These are phyloP conservation scores for Raja brachyura DNA, from an alignment of 2,113 vertebrate genomes.

Conservation along the genomic window DNA sequence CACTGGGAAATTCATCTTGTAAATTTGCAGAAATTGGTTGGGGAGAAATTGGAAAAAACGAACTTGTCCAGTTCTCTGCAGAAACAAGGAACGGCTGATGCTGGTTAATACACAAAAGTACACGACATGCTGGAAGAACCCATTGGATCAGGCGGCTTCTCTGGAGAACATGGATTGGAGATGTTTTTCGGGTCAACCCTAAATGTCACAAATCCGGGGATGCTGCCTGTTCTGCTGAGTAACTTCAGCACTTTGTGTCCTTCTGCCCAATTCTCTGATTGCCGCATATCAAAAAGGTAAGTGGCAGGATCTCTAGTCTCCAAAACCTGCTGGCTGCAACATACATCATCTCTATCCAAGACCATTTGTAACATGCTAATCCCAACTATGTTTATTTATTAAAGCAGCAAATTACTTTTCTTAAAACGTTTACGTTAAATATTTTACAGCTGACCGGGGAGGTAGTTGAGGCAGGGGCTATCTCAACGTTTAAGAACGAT, in stretches of 20 bases:
- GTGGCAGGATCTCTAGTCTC: not conserved
- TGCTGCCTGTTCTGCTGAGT: no score
- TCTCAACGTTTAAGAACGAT: no score
- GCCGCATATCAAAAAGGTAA: not conserved
- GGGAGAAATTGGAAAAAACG: slow-evolving; percentile 15
- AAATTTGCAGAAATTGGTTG: slow-evolving; percentile 22
- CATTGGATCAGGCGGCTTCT: no score
- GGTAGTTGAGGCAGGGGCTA: no score
- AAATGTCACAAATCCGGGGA: no score
- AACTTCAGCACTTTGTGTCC: no score
- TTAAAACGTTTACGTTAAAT: not conserved
- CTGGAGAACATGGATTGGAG: no score
- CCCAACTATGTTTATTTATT: not conserved
- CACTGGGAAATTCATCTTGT: slow-evolving; percentile 9
- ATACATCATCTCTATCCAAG: not conserved
- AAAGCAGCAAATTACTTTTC: not conserved
- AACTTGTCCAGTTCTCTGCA: not conserved
- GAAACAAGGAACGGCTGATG: no score
- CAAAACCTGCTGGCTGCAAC: not conserved
- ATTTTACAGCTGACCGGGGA: no score
- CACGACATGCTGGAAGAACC: no score
- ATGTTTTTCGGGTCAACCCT: no score
- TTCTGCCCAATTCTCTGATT: not conserved
- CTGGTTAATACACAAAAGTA: no score
- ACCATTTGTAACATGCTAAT: not conserved